A percentile compares a stretch with the other conserved stretches of the same genome.
Conservation (phyloP, 2,888 invertebrate species). For the Coleophora flavipennella region DNA sequence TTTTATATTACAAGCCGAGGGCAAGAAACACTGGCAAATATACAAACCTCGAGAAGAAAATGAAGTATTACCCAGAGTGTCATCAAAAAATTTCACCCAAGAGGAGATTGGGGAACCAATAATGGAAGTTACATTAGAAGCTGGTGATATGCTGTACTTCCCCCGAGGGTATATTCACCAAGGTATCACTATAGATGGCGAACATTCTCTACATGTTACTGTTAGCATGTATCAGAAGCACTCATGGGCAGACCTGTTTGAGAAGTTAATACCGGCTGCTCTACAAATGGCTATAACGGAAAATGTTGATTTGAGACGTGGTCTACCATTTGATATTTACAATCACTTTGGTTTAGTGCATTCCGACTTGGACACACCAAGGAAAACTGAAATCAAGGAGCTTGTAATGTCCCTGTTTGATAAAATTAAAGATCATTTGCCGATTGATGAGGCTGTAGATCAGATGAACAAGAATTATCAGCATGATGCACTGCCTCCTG, state of each 20-base stretch:
- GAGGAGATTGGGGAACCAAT: constrained; percentile 85
- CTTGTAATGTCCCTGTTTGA: constrained; percentile 71
- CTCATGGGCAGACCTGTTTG: constrained; percentile 90
- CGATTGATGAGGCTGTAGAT: constrained; percentile 87
- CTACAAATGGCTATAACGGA: constrained; percentile 79
- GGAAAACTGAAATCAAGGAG: constrained; percentile 62
- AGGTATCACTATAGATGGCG: constrained; percentile 81
- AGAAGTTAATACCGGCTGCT: constrained; percentile 83
- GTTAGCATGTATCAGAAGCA: constrained; percentile 93
- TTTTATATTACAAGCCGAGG: constrained; percentile 96
- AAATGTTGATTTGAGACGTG: constrained; percentile 80
- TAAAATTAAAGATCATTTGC: constrained; percentile 73
- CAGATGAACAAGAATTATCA: constrained; percentile 88
- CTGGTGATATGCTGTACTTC: constrained; percentile 95
- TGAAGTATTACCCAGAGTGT: constrained; percentile 84
- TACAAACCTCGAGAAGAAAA: constrained; percentile 82
- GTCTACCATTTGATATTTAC: constrained; percentile 86
- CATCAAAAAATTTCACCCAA: constrained; percentile 84
- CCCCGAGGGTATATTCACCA: constrained; percentile 92
- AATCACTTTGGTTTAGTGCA: constrained; percentile 82
- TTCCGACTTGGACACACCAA: constrained; percentile 59
- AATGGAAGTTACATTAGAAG: constrained; percentile 82
- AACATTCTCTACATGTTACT: constrained; percentile 95
- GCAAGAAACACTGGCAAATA: constrained; percentile 93
- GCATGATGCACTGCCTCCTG: constrained; percentile 90